Percentiles rank a stretch among this genome's conserved stretches.
phyloP scores from a whole-genome alignment of 2,113 vertebrate genomes.

The Mormoops blainvillei region DNA sequence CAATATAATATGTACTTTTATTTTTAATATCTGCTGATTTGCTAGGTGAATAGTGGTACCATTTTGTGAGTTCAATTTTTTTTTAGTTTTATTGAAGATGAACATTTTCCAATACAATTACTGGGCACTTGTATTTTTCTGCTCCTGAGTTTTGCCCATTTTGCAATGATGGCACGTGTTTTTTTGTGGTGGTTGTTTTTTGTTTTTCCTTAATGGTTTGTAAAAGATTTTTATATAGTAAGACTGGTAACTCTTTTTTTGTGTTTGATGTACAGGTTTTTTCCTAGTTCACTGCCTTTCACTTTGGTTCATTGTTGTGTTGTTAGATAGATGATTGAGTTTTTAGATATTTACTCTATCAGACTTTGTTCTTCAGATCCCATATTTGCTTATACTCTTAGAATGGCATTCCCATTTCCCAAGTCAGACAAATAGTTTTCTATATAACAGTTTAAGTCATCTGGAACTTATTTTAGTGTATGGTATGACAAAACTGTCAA shows the following conservation, averaged over 20 bases:
- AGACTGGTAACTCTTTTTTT: not conserved
- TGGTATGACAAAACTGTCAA: not conserved
- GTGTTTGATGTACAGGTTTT: not conserved
- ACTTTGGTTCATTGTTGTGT: not conserved
- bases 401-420: not conserved
- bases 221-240: conserved; percentile 6
- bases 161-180: not conserved
- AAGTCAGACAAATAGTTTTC: not conserved
- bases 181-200: no score
- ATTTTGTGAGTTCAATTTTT: not conserved
- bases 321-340: not conserved
- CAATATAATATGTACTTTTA: not conserved
- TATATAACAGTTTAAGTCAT: not conserved
- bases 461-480: not conserved
- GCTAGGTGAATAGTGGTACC: not conserved
- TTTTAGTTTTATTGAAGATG: not conserved
- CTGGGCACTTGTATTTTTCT: not conserved
- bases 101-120: not conserved
- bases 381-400: not conserved
- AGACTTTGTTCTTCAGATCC: not conserved
- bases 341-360: not conserved
- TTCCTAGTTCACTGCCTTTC: not conserved
- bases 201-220: not conserved
- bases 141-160: not conserved
- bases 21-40: not conserved